A percentile compares a stretch with the other conserved stretches of the same genome.
phyloP scores from a whole-genome alignment of 1,140 invertebrate species.

The Atta cephalotes region DNA sequence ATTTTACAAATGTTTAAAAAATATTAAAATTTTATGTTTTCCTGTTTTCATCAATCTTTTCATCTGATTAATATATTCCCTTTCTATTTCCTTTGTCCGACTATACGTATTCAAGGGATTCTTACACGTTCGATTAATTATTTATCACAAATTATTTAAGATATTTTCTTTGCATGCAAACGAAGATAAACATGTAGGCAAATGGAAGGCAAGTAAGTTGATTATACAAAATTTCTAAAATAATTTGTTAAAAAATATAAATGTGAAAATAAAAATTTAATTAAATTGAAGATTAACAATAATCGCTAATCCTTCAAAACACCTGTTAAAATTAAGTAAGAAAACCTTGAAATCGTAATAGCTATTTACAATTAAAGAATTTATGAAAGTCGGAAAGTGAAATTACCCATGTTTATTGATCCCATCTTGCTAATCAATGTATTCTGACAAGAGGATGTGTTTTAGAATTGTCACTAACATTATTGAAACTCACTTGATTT shows the following conservation, averaged over 20 bases:
- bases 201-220: background rate
- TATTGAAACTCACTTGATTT: slow-evolving; percentile 43
- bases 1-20: slow-evolving; percentile 22
- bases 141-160: background rate
- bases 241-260: slow-evolving; percentile 2
- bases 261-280: background rate
- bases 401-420: slow-evolving; percentile 17
- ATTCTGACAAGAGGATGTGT: slow-evolving; percentile 32
- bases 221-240: background rate
- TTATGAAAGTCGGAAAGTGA: slow-evolving; percentile 7
- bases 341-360: slow-evolving; percentile 8
- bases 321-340: background rate
- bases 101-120: slow-evolving; percentile 32
- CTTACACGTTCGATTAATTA: background rate
- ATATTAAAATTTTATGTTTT: background rate
- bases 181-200: background rate
- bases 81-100: background rate
- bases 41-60: slow-evolving; percentile 14
- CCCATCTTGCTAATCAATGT: slow-evolving; percentile 56
- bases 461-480: slow-evolving; percentile 41
- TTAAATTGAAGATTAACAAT: background rate
- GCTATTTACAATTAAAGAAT: slow-evolving; percentile 2
- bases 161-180: background rate
- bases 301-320: background rate
- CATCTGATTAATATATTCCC: slow-evolving; percentile 30